Evolutionary conservation across 1,140 invertebrate genomes (phyloP).

Genomic region (Cydia strobilella): DNA sequence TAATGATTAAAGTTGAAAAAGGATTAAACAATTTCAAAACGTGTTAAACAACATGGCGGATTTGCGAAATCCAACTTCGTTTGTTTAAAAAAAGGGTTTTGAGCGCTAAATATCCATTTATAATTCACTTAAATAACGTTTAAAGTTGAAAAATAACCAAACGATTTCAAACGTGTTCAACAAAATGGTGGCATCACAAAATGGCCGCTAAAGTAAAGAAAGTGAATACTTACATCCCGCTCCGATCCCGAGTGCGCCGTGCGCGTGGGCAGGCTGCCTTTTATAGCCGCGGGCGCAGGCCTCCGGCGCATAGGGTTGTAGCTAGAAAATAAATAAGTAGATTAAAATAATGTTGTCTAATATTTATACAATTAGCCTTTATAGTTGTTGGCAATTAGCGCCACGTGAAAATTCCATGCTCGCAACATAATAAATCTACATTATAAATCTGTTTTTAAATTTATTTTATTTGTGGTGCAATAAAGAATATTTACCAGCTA

Average conservation of each 20-base stretch:
- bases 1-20: too few relatives aligned
- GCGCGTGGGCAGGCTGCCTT: constrained; percentile 39
- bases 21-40: too few relatives aligned
- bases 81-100: not conserved
- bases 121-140: not conserved
- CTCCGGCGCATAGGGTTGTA: constrained; percentile 32
- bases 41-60: too few relatives aligned
- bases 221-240: constrained; percentile 59
- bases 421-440: too few relatives aligned
- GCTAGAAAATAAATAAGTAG: constrained; percentile 32
- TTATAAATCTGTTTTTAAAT: too few relatives aligned
- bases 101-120: not conserved
- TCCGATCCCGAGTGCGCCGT: constrained; percentile 52
- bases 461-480: too few relatives aligned
- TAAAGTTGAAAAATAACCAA: constrained; percentile 17
- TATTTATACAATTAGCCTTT: too few relatives aligned
- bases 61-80: too few relatives aligned
- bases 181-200: constrained; percentile 36
- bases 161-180: not conserved
- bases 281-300: constrained; percentile 41
- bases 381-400: too few relatives aligned
- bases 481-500: too few relatives aligned
- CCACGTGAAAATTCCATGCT: too few relatives aligned
- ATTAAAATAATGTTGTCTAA: too few relatives aligned
- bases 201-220: constrained; percentile 39